phyloP scores from a whole-genome alignment of 2,888 invertebrate genomes.

The Dolomedes plantarius region DNA sequence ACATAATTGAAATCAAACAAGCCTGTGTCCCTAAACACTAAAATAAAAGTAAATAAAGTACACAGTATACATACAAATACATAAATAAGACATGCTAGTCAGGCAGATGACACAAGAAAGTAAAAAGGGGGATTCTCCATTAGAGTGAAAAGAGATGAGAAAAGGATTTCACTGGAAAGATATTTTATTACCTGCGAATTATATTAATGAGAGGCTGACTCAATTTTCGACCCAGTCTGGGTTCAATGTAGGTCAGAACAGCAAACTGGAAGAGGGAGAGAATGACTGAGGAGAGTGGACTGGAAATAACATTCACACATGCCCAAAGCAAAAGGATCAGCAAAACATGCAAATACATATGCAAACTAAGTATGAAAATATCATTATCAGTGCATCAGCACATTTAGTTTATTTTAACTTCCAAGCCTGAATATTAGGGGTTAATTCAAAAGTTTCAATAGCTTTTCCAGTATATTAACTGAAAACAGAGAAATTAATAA shows the following conservation, averaged over 20 bases:
- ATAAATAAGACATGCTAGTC: constrained; percentile 7
- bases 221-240: constrained; percentile 89
- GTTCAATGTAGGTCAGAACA: constrained; percentile 90
- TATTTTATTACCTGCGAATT: constrained; percentile 87
- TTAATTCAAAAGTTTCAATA: too few relatives aligned
- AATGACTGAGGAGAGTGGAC: constrained; percentile 69
- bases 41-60: not conserved
- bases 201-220: constrained; percentile 92
- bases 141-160: constrained; percentile 49
- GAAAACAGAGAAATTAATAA: too few relatives aligned
- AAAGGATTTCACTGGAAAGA: constrained; percentile 71
- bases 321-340: constrained; percentile 65
- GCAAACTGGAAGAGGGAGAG: constrained; percentile 83
- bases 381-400: constrained; percentile 38
- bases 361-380: constrained; percentile 59
- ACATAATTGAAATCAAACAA: not conserved
- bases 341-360: constrained; percentile 58
- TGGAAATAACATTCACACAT: constrained; percentile 71
- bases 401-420: not conserved
- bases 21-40: not conserved
- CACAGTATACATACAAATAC: constrained; percentile 1
- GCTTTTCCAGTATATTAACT: too few relatives aligned
- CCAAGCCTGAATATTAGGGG: not conserved
- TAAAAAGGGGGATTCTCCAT: not conserved
- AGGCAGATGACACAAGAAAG: constrained; percentile 5